Conservation (phyloP, 2,113 vertebrate species). For the Chinchilla lanigera region DNA sequence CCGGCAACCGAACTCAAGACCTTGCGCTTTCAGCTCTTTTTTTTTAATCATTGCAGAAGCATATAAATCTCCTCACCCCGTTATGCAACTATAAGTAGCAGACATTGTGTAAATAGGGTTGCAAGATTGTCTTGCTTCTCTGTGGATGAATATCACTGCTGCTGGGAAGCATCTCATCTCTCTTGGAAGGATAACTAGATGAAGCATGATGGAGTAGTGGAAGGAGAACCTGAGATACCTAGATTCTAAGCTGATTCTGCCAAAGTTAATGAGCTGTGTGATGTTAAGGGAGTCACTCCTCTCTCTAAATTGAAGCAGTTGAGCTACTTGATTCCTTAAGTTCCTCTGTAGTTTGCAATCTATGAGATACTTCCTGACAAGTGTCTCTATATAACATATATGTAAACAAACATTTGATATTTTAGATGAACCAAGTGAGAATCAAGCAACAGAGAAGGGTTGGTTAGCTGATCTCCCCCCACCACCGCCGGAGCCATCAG, state of each 20-base stretch:
- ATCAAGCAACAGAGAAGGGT: slow-evolving; percentile 23
- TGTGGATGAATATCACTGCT: slow-evolving; percentile 46
- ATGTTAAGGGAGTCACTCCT: background rate
- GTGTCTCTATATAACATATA: background rate
- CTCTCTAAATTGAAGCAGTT: slow-evolving; percentile 34
- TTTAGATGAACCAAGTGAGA: slow-evolving; percentile 45
- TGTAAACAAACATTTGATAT: slow-evolving; percentile 1
- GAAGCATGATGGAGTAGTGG: background rate
- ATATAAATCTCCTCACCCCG: background rate
- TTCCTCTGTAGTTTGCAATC: slow-evolving; percentile 47
- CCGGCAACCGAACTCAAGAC: too few relatives aligned
- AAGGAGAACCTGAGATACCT: background rate
- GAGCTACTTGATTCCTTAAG: slow-evolving; percentile 38
- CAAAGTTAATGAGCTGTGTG: slow-evolving; percentile 44
- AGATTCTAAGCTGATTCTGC: slow-evolving; percentile 38
- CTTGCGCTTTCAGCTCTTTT: slow-evolving; percentile 54
- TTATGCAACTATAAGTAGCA: background rate
- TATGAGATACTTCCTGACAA: slow-evolving; percentile 44
- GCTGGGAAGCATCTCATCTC: slow-evolving; percentile 29
- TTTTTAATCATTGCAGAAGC: slow-evolving; percentile 52
- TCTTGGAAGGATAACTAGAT: background rate
- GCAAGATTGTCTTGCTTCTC: slow-evolving; percentile 9
- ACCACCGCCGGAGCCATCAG: background rate
- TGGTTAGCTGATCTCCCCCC: background rate
- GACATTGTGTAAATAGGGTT: slow-evolving; percentile 40